A percentile compares a stretch with the other conserved stretches of the same genome.
These are phyloP conservation scores for Antennarius maculatus DNA, from an alignment of 2,797 vertebrate species.

Conservation along the genomic window DNA sequence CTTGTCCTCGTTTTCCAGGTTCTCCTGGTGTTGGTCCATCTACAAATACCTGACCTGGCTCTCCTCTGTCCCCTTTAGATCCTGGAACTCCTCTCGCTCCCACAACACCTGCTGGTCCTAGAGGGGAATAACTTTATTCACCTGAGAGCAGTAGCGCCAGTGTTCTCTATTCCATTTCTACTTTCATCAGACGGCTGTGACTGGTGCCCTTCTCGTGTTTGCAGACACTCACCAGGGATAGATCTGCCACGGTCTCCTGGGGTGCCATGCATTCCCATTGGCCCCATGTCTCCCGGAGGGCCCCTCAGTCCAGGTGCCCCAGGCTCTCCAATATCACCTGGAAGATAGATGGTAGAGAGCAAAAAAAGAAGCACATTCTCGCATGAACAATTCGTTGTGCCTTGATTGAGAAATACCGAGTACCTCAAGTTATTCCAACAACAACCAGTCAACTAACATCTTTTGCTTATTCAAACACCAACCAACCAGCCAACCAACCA, in stretches of 20 bases:
- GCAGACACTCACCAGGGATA: conserved; percentile 57
- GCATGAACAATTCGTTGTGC: too few species aligned
- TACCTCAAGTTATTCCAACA: too few species aligned
- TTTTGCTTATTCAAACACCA: too few species aligned
- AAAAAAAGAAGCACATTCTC: too few species aligned
- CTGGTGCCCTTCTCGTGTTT: background rate
- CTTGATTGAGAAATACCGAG: too few species aligned
- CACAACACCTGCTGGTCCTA: conserved; percentile 53
- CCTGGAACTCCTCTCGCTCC: conserved; percentile 59
- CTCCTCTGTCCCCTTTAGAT: conserved; percentile 65
- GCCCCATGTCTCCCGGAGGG: conserved; percentile 60
- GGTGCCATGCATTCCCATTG: conserved; percentile 63
- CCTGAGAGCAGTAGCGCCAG: too few species aligned
- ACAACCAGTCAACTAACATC: too few species aligned
- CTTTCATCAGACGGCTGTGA: background rate
- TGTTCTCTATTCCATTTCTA: background rate
- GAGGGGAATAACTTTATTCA: conserved; percentile 1
- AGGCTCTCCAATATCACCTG: conserved; percentile 56
- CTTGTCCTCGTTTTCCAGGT: conserved; percentile 61
- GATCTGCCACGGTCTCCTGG: conserved; percentile 54
- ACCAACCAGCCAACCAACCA: too few species aligned
- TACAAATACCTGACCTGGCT: conserved; percentile 41
- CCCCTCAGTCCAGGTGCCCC: conserved; percentile 52
- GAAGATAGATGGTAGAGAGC: conserved; percentile 2
- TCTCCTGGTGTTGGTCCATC: conserved; percentile 48